Conservation (phyloP, 92 coral and sea anemone species). For the Metridium senile region DNA sequence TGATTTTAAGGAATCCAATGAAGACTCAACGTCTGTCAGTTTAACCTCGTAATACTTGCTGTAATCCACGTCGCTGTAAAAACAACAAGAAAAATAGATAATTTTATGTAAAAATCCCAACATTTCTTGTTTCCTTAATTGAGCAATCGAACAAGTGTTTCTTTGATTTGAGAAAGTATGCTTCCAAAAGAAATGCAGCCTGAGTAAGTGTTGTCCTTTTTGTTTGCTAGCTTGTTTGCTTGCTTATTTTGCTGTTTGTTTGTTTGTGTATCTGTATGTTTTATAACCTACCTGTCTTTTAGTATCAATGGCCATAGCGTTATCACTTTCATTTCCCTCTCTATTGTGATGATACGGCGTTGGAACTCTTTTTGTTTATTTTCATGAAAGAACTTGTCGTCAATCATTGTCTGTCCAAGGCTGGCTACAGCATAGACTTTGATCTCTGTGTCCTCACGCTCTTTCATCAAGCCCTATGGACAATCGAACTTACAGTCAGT, state of each 20-base stretch:
- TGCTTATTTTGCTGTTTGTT: no score
- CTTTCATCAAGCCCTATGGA: constrained; percentile 24
- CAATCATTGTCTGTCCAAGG: constrained; percentile 46
- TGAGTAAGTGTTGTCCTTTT: neutral
- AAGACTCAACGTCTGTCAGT: neutral
- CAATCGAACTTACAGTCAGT: no score
- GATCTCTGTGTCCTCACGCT: constrained; percentile 29
- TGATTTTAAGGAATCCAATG: neutral
- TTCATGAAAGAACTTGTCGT: constrained; percentile 40
- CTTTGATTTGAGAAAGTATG: no score
- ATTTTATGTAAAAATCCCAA: no score
- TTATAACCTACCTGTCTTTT: constrained; percentile 36
- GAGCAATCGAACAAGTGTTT: no score
- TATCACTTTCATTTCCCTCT: constrained; percentile 26
- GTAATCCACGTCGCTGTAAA: neutral
- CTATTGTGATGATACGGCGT: constrained; percentile 47
- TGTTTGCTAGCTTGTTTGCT: no score
- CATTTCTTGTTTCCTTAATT: no score
- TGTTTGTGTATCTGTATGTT: no score
- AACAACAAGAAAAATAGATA: no score
- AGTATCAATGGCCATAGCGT: constrained; percentile 42
- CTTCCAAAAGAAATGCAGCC: no score
- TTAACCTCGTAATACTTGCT: neutral
- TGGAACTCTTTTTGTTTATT: constrained; percentile 50
- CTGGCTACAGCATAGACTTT: constrained; percentile 29